Percentiles rank a stretch among this genome's conserved stretches.
Evolutionary conservation across 2,113 vertebrate species (phyloP).

Genomic region (Macheiramphus alcinus): DNA sequence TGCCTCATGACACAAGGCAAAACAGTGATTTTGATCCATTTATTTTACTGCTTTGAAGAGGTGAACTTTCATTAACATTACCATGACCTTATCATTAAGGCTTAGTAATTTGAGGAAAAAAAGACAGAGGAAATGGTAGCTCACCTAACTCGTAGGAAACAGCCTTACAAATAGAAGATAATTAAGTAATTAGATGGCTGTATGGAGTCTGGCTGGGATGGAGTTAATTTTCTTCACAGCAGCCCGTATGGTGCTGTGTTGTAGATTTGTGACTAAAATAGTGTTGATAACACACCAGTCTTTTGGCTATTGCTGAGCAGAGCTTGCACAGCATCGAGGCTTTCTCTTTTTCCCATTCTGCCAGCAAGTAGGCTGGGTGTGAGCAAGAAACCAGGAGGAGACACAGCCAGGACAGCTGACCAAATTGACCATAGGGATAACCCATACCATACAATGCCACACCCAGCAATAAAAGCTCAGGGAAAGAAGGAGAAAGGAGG

Average conservation of each 20-base stretch:
- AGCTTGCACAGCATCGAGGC: rapidly evolving
- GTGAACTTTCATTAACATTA: not conserved
- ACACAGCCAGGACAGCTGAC: not conserved
- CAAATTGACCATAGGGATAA: not conserved
- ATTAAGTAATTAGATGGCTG: not conserved
- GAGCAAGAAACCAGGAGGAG: not conserved
- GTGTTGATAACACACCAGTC: not conserved
- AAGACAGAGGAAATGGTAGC: not conserved
- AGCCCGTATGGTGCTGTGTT: not conserved
- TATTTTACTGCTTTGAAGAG: not conserved
- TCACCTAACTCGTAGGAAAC: not conserved
- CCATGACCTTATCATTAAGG: not conserved
- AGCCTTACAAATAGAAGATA: not conserved
- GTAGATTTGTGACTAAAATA: not conserved
- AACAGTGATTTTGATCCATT: not conserved
- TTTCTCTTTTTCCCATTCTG: not conserved
- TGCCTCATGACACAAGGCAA: not conserved
- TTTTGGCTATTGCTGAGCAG: not conserved
- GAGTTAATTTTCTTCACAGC: not conserved
- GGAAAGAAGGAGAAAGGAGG: not conserved
- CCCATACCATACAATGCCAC: too few species aligned
- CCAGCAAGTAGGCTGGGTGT: not conserved
- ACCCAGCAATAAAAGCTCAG: not conserved
- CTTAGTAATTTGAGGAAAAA: not conserved
- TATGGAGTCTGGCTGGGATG: not conserved